Base-by-base conservation (phyloP, 2,888 invertebrate species). In the Acanthosepion esculentum region DNA sequence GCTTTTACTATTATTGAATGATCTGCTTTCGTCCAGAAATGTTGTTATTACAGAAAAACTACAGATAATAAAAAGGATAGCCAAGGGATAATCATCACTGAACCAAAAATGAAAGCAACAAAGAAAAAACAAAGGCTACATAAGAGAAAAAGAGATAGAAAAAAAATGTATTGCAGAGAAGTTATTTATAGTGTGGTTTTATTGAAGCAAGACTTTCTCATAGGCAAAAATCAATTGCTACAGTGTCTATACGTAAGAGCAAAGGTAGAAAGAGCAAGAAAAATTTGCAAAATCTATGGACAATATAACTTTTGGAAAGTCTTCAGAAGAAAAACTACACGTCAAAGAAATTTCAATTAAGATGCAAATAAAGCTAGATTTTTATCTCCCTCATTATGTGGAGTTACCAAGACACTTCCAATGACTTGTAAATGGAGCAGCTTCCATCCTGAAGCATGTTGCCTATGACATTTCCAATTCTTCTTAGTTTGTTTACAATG, bases 161-260 rank as follows among this genome's bases (percentile, higher is more conserved):
- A 7, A 78, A 3, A n/a, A 12, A 33, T 0, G 23, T 12, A 33
- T n/a, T 78, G n/a, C 78, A 78, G 78, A 78, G 33, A n/a, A 33
- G 78, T 78, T 78, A 78, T 78, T 78, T 78, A 78, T 78, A 78
- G 78, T n/a, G n/a, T 78, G 10, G 78, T 33, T n/a, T 78, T 78
- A 78, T 78, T 78, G 78, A 78, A n/a, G n/a, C n/a, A 78, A n/a
- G n/a, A 33, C 18, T n/a, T 78, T 78, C 78, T n/a, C 78, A 78
- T n/a, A 33, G 78, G n/a, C 78, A 78, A 78, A n/a, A 78, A 78
- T 78, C 78, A 78, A 78, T 78, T 33, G 78, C 78, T 78, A 78
- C 78, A 78, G n/a, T 12, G 12, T 78, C n/a, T 78, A 78, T 78
- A 78, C n/a, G 1, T 12, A 78, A n/a, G 33, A n/a, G n/a, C 78